phyloP scores from a whole-genome alignment of 2,888 invertebrate species.

The Andrena fulva region DNA sequence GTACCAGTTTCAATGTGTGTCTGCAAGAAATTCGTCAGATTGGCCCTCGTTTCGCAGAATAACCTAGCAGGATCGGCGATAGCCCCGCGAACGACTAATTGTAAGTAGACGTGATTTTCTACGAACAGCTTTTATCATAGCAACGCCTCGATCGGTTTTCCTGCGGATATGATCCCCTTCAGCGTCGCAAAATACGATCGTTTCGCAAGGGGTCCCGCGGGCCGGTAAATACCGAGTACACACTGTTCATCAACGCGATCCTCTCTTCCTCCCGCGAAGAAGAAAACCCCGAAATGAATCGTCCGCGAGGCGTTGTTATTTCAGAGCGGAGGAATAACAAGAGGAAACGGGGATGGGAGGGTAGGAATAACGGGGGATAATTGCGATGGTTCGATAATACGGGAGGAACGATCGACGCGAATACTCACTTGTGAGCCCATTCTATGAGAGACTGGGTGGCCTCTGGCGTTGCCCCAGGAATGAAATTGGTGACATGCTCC shows the following conservation, averaged over 20 bases:
- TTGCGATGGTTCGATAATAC: slow-evolving; percentile 27
- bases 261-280: neutral
- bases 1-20: slow-evolving; percentile 85
- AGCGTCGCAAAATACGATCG: neutral
- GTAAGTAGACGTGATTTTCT: neutral
- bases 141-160: neutral
- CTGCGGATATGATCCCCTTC: neutral
- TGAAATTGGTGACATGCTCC: slow-evolving; percentile 85
- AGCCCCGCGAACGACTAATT: neutral
- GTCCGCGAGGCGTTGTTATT: slow-evolving; percentile 11
- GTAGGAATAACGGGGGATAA: slow-evolving; percentile 30
- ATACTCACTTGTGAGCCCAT: slow-evolving; percentile 84
- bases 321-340: slow-evolving; percentile 7
- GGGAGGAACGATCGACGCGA: slow-evolving; percentile 38
- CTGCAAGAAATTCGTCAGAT: slow-evolving; percentile 64
- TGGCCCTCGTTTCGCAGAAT: neutral
- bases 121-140: neutral
- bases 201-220: neutral
- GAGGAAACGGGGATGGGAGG: neutral
- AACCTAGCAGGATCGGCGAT: neutral
- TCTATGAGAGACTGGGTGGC: slow-evolving; percentile 84
- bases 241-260: neutral
- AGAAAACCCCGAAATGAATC: slow-evolving; percentile 4
- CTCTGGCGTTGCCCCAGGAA: slow-evolving; percentile 83
- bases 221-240: neutral